Base-by-base conservation (phyloP, 2,797 vertebrate genomes). In the Hyperoplus lanceolatus region DNA sequence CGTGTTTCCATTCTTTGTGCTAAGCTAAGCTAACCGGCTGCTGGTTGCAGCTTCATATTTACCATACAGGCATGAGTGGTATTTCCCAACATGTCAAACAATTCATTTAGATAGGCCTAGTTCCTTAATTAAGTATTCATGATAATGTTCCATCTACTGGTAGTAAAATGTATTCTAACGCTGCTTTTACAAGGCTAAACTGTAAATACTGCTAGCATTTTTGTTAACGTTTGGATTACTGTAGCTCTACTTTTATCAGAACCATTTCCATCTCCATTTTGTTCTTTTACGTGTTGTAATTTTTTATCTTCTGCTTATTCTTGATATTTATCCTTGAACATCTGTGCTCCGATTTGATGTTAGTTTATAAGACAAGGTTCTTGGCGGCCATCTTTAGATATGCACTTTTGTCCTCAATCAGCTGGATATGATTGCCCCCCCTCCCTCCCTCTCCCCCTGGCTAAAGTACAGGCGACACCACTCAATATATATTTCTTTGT, bases 371-470 rank as follows among this genome's bases (percentile, higher is more conserved):
- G 76, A 81, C 48, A 61, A 60, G 73, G 50, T 77, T 75, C 36
- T 38, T 0, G 1, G 48, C 13, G 8, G 36, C 80, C 84, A 78
- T 89, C 83, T 89, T 82, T 69, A 82, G 81, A 79, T 49, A 29
- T 80, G 78, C 81, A 66, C 73, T 67, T 71, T 63, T 80, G 89
- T 90, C 91, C 90, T 90, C 90, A 82, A 82, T 88, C 80, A 83
- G 43, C 74, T 80, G 38, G 78, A 70, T 72, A 50, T 79, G 75
- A 91, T 82, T 85, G 81, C 90, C 68, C 45, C 29, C 29, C 29
- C 29, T 3, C 29, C 29, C 29, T 2, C 21, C 1, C 21, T 21
- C 21, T 2, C 82, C 90, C 90, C 87, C 84, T 8, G 88, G 92
- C 92, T 84, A 83, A 73, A 84, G 82, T 75, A 73, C 68, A 53